A percentile compares a stretch with the other conserved stretches of the same genome.
Conservation (phyloP, 2,888 invertebrate genomes). For the Melieria picta region DNA sequence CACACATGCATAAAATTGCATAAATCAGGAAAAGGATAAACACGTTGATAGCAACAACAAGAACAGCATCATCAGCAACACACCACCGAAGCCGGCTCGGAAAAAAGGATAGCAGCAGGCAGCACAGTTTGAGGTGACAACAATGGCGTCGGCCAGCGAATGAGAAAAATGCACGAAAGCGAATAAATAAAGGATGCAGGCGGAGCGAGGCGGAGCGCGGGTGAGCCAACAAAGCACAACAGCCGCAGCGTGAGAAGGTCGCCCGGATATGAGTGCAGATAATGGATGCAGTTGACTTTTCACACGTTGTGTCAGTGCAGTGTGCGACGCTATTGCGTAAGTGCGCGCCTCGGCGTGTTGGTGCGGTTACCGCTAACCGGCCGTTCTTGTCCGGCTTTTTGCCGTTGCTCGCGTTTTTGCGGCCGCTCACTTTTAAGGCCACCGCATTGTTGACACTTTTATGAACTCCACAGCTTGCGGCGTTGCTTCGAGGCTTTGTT, state of each 20-base stretch:
- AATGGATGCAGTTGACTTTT: not conserved
- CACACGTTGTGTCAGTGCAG: not conserved
- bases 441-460: constrained; percentile 60
- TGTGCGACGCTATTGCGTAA: too few relatives aligned
- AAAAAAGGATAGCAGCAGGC: constrained; percentile 10
- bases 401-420: not conserved
- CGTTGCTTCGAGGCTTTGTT: constrained; percentile 27
- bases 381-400: not conserved
- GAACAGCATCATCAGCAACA: not conserved
- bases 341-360: not conserved
- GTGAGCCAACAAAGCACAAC: too few relatives aligned
- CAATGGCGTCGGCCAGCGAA: not conserved
- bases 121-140: constrained; percentile 20
- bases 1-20: constrained; percentile 44
- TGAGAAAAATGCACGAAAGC: too few relatives aligned
- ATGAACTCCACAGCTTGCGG: constrained; percentile 58
- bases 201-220: too few relatives aligned
- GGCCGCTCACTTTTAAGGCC: constrained; percentile 18
- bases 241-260: too few relatives aligned
- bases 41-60: constrained; percentile 11
- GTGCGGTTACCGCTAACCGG: not conserved
- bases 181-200: too few relatives aligned
- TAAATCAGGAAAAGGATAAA: constrained; percentile 40
- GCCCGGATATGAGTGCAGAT: not conserved
- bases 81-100: constrained; percentile 11